Evolutionary conservation across 2,113 vertebrate species (phyloP).

Genomic region (Zapus hudsonius): DNA sequence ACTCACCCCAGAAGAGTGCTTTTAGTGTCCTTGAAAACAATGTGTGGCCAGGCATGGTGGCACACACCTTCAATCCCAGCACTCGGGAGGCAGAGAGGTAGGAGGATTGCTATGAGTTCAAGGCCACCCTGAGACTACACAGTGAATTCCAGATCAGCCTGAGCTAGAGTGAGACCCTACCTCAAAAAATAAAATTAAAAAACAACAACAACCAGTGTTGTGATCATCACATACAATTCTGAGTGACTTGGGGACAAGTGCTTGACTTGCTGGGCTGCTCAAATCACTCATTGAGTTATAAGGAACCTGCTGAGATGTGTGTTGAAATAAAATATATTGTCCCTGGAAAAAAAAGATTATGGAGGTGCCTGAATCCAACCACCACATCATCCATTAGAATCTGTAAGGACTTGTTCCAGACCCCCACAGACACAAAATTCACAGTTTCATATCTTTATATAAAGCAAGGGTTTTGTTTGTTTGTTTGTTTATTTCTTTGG

Average conservation of each 20-base stretch:
- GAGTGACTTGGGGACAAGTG: not conserved
- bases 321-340: conserved; percentile 54
- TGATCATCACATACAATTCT: accelerated
- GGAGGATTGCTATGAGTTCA: too few relatives aligned
- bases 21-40: not conserved
- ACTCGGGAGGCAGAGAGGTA: too few relatives aligned
- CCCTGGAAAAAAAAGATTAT: too few relatives aligned
- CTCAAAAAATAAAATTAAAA: too few relatives aligned
- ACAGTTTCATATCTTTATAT: too few relatives aligned
- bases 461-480: not conserved
- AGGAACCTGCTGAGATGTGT: not conserved
- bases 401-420: not conserved
- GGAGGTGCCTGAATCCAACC: too few relatives aligned
- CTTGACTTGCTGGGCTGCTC: not conserved
- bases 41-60: too few relatives aligned
- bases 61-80: too few relatives aligned
- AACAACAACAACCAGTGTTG: too few relatives aligned
- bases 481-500: not conserved
- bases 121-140: too few relatives aligned
- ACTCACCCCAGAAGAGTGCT: not conserved
- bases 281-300: not conserved
- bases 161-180: too few relatives aligned
- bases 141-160: too few relatives aligned
- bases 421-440: not conserved
- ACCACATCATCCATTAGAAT: not conserved